Evolutionary conservation across 2,888 invertebrate species (phyloP).

Genomic region (Unio pictorum): DNA sequence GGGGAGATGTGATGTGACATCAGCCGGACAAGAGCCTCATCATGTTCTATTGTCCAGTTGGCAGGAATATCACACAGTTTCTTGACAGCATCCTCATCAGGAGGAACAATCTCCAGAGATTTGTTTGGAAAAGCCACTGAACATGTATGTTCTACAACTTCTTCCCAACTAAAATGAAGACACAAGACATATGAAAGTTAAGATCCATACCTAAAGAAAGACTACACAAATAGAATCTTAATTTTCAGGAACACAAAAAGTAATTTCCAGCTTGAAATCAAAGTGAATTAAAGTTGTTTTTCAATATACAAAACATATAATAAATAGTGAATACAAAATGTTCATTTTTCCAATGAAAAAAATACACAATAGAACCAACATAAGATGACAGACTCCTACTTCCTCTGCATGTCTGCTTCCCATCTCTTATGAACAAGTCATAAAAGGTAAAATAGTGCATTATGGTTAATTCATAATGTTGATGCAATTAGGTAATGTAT

Average conservation of each 20-base stretch:
- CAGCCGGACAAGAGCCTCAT: slow-evolving; percentile 66
- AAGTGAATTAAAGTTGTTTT: no score
- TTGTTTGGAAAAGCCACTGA: slow-evolving; percentile 51
- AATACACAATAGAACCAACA: no score
- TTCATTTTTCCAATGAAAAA: no score
- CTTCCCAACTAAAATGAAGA: slow-evolving; percentile 58
- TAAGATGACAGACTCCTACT: no score
- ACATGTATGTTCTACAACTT: slow-evolving; percentile 60
- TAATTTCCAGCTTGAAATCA: no score
- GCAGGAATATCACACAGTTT: slow-evolving; percentile 50
- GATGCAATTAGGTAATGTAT: no score
- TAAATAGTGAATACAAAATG: no score
- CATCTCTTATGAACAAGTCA: not conserved
- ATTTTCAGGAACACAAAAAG: no score
- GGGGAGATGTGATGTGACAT: slow-evolving; percentile 62
- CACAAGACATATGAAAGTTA: not conserved
- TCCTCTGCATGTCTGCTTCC: no score
- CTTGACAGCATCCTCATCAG: slow-evolving; percentile 57
- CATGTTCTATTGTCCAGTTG: slow-evolving; percentile 66
- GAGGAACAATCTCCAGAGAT: slow-evolving; percentile 34
- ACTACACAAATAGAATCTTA: no score
- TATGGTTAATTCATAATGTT: not conserved
- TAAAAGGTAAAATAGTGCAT: not conserved
- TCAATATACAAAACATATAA: no score
- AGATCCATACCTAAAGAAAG: no score